Percentiles rank a stretch among this genome's conserved stretches.
Conservation (phyloP, 2,888 invertebrate genomes). For the Ectropis crepuscularia region DNA sequence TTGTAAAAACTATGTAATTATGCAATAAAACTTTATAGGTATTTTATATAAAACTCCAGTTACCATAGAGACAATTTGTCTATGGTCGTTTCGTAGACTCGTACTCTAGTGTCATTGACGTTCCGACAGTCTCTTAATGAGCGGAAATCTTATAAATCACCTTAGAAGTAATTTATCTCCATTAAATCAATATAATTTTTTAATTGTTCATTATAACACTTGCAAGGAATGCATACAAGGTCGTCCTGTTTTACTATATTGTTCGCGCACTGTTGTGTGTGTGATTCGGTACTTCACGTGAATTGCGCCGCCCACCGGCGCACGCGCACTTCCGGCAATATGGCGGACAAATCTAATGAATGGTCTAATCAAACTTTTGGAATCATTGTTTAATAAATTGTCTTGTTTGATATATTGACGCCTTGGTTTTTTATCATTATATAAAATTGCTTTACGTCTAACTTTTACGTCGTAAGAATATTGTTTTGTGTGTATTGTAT, state of each 20-base stretch:
- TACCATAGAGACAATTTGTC: not conserved
- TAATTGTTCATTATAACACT: conserved; percentile 29
- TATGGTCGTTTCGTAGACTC: not conserved
- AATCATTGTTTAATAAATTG: conserved; percentile 22
- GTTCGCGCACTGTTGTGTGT: not conserved
- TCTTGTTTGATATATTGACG: conserved; percentile 24
- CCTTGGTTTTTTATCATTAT: not conserved
- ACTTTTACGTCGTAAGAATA: too few species aligned
- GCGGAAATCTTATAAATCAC: conserved; percentile 29
- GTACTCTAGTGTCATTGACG: conserved; percentile 17
- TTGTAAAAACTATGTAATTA: too few species aligned
- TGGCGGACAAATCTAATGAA: conserved; percentile 26
- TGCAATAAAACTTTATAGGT: conserved; percentile 5
- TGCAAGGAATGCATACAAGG: conserved; percentile 26
- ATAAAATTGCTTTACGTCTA: too few species aligned
- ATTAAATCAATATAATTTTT: conserved; percentile 18
- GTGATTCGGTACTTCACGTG: conserved; percentile 26
- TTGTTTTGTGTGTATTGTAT: too few species aligned
- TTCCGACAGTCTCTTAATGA: conserved; percentile 19
- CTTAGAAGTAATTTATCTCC: conserved; percentile 19
- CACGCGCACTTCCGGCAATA: conserved; percentile 38
- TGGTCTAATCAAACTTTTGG: conserved; percentile 29
- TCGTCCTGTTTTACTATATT: conserved; percentile 9
- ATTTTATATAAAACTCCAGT: conserved; percentile 21
- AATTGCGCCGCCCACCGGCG: conserved; percentile 32